Conservation (phyloP, 2,113 vertebrate genomes). For the Lonchura striata region DNA sequence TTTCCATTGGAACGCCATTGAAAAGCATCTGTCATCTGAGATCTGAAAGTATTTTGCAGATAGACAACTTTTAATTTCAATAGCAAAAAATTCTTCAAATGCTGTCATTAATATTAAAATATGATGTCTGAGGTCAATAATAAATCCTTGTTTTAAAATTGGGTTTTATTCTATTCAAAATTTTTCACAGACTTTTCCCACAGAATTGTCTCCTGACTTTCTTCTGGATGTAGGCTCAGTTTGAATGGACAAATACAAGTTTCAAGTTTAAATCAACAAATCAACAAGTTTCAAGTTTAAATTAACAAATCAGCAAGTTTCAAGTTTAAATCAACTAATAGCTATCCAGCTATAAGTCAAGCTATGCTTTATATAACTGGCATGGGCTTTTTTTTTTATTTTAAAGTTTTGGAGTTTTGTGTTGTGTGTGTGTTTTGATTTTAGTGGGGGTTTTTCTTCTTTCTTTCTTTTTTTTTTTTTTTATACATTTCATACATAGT, state of each 20-base stretch:
- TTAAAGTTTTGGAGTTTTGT: neutral
- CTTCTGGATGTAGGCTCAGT: too few relatives aligned
- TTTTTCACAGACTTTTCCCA: neutral
- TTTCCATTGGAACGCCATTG: neutral
- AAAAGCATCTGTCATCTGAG: neutral
- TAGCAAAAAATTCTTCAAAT: neutral
- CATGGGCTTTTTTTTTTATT: fast-evolving
- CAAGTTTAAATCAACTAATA: neutral
- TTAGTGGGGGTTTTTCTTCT: neutral
- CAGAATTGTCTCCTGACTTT: neutral
- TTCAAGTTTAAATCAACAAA: too few relatives aligned
- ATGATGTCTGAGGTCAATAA: neutral
- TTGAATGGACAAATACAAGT: neutral
- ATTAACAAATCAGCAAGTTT: neutral
- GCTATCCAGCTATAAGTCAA: neutral
- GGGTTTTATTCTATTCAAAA: neutral
- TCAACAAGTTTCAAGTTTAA: neutral
- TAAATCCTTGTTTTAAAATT: neutral
- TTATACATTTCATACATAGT: neutral
- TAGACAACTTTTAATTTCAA: neutral
- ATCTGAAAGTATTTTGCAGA: neutral
- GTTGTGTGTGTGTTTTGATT: neutral
- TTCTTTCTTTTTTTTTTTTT: neutral
- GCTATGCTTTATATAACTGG: neutral
- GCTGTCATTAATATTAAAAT: neutral